Evolutionary conservation across 1,140 invertebrate genomes (phyloP).

Genomic region (Diabrotica virgifera): DNA sequence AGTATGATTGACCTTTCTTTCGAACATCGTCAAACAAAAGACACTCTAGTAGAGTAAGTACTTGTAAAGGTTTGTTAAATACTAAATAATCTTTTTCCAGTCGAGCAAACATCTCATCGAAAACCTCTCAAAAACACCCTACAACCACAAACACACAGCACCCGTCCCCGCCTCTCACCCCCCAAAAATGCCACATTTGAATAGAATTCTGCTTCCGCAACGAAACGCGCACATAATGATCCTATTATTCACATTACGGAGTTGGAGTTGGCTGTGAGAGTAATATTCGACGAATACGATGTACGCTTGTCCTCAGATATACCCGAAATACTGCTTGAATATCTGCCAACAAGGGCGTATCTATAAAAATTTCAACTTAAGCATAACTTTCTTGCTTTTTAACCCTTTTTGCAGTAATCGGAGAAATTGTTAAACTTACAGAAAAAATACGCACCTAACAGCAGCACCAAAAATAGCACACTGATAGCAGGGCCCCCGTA

Average conservation of each 20-base stretch:
- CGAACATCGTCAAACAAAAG: too few relatives aligned
- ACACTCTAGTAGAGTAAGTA: neutral
- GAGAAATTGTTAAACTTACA: too few relatives aligned
- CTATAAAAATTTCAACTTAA: too few relatives aligned
- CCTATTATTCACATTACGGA: conserved; percentile 12
- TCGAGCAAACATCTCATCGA: conserved; percentile 2
- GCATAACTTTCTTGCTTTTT: too few relatives aligned
- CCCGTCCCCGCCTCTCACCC: neutral
- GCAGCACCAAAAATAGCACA: too few relatives aligned
- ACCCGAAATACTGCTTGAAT: neutral
- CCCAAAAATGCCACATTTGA: conserved; percentile 12
- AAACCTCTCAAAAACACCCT: neutral
- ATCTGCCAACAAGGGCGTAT: neutral
- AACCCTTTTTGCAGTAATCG: too few relatives aligned
- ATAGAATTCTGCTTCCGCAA: conserved; percentile 14
- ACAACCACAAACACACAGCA: conserved; percentile 8
- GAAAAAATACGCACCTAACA: too few relatives aligned
- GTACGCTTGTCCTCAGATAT: conserved; percentile 7
- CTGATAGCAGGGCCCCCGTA: too few relatives aligned
- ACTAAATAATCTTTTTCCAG: conserved; percentile 4
- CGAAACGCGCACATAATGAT: conserved; percentile 14
- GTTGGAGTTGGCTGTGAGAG: conserved; percentile 8
- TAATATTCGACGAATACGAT: conserved; percentile 8
- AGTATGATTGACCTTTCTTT: too few relatives aligned
- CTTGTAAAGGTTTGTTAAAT: neutral